Conservation (phyloP, 2,888 invertebrate genomes). For the Parapristionchus giblindavisi region DNA sequence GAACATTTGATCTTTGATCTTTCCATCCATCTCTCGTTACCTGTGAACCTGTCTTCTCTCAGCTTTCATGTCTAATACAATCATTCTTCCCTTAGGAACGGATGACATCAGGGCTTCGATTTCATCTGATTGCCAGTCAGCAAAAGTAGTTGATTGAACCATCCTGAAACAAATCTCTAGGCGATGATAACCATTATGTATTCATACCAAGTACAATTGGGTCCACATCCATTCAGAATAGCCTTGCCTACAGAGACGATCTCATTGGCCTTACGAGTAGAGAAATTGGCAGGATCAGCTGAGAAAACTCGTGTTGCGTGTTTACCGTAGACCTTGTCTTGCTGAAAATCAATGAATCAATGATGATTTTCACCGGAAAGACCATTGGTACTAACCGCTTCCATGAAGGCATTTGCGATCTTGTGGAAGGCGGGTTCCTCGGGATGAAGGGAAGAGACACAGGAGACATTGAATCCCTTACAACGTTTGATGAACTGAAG, state of each 20-base stretch:
- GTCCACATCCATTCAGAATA: background rate
- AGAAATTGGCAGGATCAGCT: slow-evolving; percentile 87
- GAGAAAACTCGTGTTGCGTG: slow-evolving; percentile 80
- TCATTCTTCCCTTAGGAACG: slow-evolving; percentile 79
- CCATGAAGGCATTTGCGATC: slow-evolving; percentile 81
- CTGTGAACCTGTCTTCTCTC: slow-evolving; percentile 84
- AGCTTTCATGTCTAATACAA: slow-evolving; percentile 87
- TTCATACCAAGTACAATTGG: background rate
- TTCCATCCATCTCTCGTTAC: slow-evolving; percentile 62
- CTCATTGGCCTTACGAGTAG: background rate
- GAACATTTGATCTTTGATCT: background rate
- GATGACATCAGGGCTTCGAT: slow-evolving; percentile 80
- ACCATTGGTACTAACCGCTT: slow-evolving; percentile 74
- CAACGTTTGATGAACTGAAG: slow-evolving; percentile 79
- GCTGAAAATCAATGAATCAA: slow-evolving; percentile 42
- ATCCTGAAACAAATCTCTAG: slow-evolving; percentile 74
- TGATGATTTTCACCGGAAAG: background rate
- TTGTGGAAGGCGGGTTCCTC: slow-evolving; percentile 80
- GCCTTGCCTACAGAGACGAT: background rate
- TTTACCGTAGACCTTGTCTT: slow-evolving; percentile 48
- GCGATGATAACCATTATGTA: background rate
- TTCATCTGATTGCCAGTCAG: slow-evolving; percentile 75
- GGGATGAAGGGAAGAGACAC: slow-evolving; percentile 80
- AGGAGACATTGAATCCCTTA: slow-evolving; percentile 81
- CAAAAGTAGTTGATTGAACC: slow-evolving; percentile 87